Conservation (phyloP, 2,797 vertebrate genomes). For the Gallinago nigripennis region DNA sequence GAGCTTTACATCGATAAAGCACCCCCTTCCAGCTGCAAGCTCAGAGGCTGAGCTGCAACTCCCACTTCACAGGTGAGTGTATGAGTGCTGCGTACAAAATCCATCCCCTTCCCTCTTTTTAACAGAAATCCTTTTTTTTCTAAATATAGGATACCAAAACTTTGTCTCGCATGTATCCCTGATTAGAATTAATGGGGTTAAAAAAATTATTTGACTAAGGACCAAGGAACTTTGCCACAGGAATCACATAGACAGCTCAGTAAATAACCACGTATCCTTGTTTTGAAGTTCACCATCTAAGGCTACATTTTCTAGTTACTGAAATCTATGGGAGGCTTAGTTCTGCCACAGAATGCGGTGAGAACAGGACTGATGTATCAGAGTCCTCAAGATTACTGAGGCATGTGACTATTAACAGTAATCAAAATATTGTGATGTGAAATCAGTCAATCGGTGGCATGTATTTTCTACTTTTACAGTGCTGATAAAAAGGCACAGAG, state of each 20-base stretch:
- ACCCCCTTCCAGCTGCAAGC: neutral
- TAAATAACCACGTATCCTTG: neutral
- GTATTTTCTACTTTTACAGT: constrained; percentile 20
- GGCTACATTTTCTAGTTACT: neutral
- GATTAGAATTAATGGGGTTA: neutral
- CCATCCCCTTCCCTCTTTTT: neutral
- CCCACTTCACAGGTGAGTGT: neutral
- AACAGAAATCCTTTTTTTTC: neutral
- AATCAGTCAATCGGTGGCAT: neutral
- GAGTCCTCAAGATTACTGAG: neutral
- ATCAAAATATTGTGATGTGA: constrained; percentile 36
- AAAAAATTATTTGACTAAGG: neutral
- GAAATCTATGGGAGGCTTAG: neutral
- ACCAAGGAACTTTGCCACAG: neutral
- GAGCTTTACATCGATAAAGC: neutral
- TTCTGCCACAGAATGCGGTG: neutral
- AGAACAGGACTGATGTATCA: neutral
- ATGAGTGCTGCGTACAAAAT: neutral
- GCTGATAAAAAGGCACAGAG: constrained; percentile 30
- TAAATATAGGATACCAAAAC: neutral
- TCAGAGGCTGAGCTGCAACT: neutral
- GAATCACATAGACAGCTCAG: neutral
- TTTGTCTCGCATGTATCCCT: neutral
- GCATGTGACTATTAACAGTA: neutral
- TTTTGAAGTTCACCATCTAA: neutral